Evolutionary conservation across 1,140 invertebrate genomes (phyloP).

Genomic region (Radopholus similis): DNA sequence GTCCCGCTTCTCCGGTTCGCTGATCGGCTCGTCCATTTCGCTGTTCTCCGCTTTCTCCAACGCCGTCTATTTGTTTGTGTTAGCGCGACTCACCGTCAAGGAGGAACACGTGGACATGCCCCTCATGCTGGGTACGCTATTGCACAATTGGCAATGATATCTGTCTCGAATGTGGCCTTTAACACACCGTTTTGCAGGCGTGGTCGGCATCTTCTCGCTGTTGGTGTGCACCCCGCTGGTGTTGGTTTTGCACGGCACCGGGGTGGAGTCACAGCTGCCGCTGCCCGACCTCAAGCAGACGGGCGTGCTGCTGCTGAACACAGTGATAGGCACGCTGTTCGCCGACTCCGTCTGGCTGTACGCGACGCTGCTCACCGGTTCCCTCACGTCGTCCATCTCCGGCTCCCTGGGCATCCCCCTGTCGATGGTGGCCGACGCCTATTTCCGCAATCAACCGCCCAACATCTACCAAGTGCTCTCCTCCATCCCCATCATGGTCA

Average conservation of each 20-base stretch:
- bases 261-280: conserved; percentile 39
- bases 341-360: conserved; percentile 44
- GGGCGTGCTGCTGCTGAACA: conserved; percentile 31
- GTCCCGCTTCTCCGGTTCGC: conserved; percentile 32
- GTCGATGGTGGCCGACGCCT: conserved; percentile 37
- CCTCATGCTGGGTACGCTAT: conserved; percentile 36
- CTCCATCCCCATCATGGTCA: conserved; percentile 38
- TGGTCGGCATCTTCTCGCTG: conserved; percentile 42
- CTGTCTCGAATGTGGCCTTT: background rate
- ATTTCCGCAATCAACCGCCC: conserved; percentile 34
- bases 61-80: conserved; percentile 36
- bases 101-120: conserved; percentile 31
- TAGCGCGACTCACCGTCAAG: conserved; percentile 24
- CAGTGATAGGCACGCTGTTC: conserved; percentile 38
- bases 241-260: conserved; percentile 27
- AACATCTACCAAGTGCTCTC: conserved; percentile 28
- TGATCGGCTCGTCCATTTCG: conserved; percentile 32
- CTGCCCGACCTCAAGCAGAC: conserved; percentile 27
- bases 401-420: conserved; percentile 40
- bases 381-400: conserved; percentile 39
- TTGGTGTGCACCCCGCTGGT: conserved; percentile 43
- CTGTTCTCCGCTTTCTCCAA: conserved; percentile 39
- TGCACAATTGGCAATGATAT: background rate
- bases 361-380: conserved; percentile 38
- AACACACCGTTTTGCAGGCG: conserved; percentile 24